Evolutionary conservation across 2,113 vertebrate species (phyloP), one percentile per base, ranked within the genome.

Genomic region (Cyrtonyx montezumae): DNA sequence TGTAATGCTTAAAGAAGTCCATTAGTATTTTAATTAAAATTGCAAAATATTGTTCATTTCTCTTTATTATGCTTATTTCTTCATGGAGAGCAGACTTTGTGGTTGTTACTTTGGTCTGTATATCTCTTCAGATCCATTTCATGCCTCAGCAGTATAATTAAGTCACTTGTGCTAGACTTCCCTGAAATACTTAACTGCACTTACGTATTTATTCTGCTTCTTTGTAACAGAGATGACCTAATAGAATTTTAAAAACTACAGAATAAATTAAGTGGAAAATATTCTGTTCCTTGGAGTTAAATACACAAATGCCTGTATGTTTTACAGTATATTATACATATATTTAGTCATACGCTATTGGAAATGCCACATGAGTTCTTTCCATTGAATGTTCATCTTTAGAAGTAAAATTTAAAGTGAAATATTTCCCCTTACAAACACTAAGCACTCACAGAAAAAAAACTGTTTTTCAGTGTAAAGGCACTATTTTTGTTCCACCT

Each of bases 21-120:
- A 93, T 90, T 89, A 90, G 88, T 87, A 96, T 91, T 95, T 95
- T 93, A 93, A 95, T 94, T 96, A 87, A 84, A 91, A 34, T 82
- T 85, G 55, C 80, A 96, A 96, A 94, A 87, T 79, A 80, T 59
- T 89, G 23, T 78, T 89, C 6, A 65, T 87, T 90, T 59, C 21
- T 40, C 4, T 51, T 87, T 88, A 53, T 91, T 48, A 78, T 67
- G 7, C 9, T 48, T 73, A 81, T 92, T 92, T 92, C 37, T 79
- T 92, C 26, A 87, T 7, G 67, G 28, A 93, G 34, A 17, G 6
- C 26, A 61, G 76, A 67, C 28, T 90, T 90, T 37, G 37, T 80
- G 76, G 34, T 40, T 75, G n/a, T 55, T 77, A 49, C 42, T 66
- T 79, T 76, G 76, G 73, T 62, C 76, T 46, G 8, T 65, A 13